These are phyloP conservation scores for Atta texana DNA, from an alignment of 1,140 invertebrate genomes.

Conservation along the genomic window DNA sequence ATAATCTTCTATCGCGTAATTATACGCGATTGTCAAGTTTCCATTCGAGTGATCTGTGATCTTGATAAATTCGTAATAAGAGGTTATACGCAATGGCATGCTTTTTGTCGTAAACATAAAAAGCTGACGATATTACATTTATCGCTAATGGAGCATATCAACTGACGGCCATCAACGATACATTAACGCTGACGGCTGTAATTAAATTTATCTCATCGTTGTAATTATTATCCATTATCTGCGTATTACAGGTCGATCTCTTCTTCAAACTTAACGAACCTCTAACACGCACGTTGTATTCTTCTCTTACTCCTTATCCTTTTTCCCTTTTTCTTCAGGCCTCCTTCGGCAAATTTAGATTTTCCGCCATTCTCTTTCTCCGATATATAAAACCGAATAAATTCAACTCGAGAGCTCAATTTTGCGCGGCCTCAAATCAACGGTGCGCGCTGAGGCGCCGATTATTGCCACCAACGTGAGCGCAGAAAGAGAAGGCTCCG, in stretches of 20 bases:
- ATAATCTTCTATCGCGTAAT: neutral
- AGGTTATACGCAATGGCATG: neutral
- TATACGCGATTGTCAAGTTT: neutral
- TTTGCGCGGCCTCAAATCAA: conserved; percentile 66
- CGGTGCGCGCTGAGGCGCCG: conserved; percentile 41
- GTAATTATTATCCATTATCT: conserved; percentile 58
- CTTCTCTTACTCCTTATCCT: neutral
- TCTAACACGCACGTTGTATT: neutral
- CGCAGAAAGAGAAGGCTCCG: conserved; percentile 55
- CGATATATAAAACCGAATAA: conserved; percentile 73
- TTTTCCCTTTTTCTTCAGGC: no score
- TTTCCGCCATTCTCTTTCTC: conserved; percentile 55
- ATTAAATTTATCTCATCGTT: conserved; percentile 46
- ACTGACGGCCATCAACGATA: conserved; percentile 9
- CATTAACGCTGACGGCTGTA: conserved; percentile 14
- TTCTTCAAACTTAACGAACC: neutral
- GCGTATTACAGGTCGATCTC: neutral
- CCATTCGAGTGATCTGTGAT: neutral
- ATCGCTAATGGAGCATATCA: conserved; percentile 31
- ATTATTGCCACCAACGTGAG: conserved; percentile 66
- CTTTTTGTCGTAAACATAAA: neutral
- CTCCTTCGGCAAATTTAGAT: conserved; percentile 58
- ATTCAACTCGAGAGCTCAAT: conserved; percentile 67
- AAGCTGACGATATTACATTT: conserved; percentile 35
- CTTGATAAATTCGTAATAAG: conserved; percentile 23